A percentile compares a stretch with the other conserved stretches of the same genome.
Evolutionary conservation across 2,113 vertebrate species (phyloP).

Genomic region (Dinomys branickii): DNA sequence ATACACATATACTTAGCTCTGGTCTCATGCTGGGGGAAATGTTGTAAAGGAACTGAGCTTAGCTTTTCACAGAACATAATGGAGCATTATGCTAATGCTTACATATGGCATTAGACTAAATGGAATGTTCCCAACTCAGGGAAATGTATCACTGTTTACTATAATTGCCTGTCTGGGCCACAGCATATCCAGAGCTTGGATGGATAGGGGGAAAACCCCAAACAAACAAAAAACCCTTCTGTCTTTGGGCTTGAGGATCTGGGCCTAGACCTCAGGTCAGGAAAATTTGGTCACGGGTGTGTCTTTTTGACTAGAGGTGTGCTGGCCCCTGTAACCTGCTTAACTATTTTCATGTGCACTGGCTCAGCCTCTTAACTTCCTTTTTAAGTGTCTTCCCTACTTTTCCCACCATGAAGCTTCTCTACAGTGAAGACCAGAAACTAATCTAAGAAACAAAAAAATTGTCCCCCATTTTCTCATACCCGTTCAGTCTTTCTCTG

Average conservation of each 20-base stretch:
- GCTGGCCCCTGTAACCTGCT: not conserved
- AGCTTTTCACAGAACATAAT: not conserved
- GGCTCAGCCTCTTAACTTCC: not conserved
- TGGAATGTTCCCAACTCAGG: not conserved
- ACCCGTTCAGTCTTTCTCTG: not conserved
- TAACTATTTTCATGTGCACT: not conserved
- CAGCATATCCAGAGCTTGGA: not conserved
- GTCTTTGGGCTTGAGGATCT: not conserved
- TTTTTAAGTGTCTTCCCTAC: not conserved
- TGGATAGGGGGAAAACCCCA: not conserved
- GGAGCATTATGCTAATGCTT: not conserved
- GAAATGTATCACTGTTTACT: not conserved
- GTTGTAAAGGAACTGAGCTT: not conserved
- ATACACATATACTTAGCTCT: not conserved
- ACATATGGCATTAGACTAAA: not conserved
- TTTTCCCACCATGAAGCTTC: not conserved
- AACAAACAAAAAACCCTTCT: not conserved
- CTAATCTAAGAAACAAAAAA: not conserved
- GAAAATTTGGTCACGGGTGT: not conserved
- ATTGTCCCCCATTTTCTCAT: not conserved
- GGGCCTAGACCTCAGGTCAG: not conserved
- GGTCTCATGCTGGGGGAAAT: not conserved
- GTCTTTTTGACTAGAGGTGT: not conserved
- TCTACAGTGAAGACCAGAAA: not conserved
- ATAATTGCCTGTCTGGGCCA: not conserved